phyloP scores from a whole-genome alignment of 2,113 vertebrate genomes.

The human region DNA sequence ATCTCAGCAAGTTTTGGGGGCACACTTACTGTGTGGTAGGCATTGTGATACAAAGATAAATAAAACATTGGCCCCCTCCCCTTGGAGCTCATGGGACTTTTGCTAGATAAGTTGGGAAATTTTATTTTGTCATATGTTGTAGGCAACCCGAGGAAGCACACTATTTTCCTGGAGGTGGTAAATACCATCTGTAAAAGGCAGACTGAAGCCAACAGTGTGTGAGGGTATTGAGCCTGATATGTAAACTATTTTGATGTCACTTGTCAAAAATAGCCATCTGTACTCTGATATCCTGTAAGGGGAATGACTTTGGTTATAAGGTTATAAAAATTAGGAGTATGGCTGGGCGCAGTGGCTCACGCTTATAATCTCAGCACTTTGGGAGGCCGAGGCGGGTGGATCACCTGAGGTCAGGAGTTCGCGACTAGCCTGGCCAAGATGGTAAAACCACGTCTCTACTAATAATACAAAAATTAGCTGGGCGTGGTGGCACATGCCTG shows the following conservation, averaged over 20 bases:
- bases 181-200: background rate
- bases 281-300: background rate
- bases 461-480: too few relatives aligned
- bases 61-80: background rate
- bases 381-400: too few relatives aligned
- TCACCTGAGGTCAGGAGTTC: too few relatives aligned
- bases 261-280: background rate
- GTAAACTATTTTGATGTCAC: background rate
- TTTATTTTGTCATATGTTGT: background rate
- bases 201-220: background rate
- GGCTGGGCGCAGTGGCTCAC: too few relatives aligned
- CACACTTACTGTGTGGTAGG: background rate
- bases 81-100: background rate
- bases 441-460: too few relatives aligned
- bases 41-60: background rate
- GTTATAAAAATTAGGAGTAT: too few relatives aligned
- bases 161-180: background rate
- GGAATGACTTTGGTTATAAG: background rate
- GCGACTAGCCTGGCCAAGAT: too few relatives aligned
- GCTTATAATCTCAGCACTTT: too few relatives aligned
- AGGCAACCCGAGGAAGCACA: background rate
- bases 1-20: background rate
- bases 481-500: too few relatives aligned
- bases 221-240: background rate
- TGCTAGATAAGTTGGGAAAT: background rate